Conservation (phyloP, 2,113 vertebrate genomes). For the Stegastes partitus region DNA sequence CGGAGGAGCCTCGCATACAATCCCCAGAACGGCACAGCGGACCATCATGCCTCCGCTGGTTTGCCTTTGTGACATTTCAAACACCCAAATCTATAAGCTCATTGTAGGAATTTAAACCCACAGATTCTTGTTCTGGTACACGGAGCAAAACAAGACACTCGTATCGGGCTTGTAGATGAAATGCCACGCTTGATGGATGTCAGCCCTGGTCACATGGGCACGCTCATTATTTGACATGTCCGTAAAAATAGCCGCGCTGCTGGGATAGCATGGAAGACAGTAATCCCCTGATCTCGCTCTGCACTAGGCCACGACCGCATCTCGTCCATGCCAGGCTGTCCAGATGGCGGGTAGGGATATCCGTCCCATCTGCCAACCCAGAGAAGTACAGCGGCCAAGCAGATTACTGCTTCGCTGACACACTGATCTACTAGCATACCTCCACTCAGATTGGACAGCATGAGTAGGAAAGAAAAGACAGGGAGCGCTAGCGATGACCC, state of each 20-base stretch:
- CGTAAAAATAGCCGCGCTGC: conserved; percentile 67
- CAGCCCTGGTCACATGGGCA: conserved; percentile 48
- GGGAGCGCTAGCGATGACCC: conserved; percentile 4
- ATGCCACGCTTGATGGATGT: conserved; percentile 57
- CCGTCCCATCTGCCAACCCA: conserved; percentile 79
- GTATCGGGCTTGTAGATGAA: conserved; percentile 35
- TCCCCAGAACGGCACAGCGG: conserved; percentile 2
- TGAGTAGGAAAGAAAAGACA: conserved; percentile 26
- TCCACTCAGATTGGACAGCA: conserved; percentile 25
- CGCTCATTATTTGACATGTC: conserved; percentile 73
- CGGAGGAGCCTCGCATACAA: neutral
- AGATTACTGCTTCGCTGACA: conserved; percentile 79
- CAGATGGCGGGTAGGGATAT: conserved; percentile 82
- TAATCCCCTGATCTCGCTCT: conserved; percentile 79
- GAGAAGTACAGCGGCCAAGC: conserved; percentile 73
- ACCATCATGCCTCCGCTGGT: neutral
- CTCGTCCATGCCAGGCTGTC: conserved; percentile 69
- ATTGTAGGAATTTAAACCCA: conserved; percentile 5
- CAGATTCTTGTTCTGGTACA: neutral
- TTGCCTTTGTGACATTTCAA: conserved; percentile 17
- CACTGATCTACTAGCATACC: conserved; percentile 81
- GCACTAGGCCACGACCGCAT: conserved; percentile 59
- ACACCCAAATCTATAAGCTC: conserved; percentile 35
- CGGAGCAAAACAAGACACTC: conserved; percentile 20
- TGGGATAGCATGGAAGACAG: conserved; percentile 48